phyloP scores from a whole-genome alignment of 2,888 invertebrate species.

The Hirudinaria manillensis region DNA sequence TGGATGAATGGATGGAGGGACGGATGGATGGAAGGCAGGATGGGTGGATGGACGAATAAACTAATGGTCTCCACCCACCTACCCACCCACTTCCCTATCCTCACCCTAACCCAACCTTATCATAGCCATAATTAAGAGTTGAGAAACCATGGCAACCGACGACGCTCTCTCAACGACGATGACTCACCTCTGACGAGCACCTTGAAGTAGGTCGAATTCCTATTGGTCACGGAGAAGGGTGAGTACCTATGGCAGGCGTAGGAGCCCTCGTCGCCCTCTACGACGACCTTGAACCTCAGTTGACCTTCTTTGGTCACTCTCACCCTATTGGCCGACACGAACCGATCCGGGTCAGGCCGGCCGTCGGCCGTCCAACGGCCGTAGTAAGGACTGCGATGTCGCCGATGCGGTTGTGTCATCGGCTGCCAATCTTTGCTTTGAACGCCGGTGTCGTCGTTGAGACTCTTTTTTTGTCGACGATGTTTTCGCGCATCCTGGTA shows the following conservation, averaged over 20 bases:
- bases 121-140: not conserved
- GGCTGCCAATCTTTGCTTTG: not conserved
- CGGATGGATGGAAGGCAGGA: no score
- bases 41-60: no score
- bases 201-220: conserved; percentile 2
- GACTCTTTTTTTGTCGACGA: not conserved
- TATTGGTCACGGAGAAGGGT: not conserved
- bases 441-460: not conserved
- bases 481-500: not conserved
- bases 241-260: conserved; percentile 13
- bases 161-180: not conserved
- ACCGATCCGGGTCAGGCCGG: not conserved
- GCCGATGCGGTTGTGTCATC: not conserved
- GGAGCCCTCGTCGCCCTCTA: conserved; percentile 10
- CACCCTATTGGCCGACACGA: conserved; percentile 2
- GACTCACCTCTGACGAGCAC: conserved; percentile 12
- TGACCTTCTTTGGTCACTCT: conserved; percentile 7
- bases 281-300: not conserved
- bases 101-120: not conserved
- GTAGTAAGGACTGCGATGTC: not conserved
- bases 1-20: no score
- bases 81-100: not conserved
- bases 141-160: no score
- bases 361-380: not conserved
- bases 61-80: no score